Conservation (phyloP, 2,113 vertebrate genomes). For the Hippocampus mohnikei region DNA sequence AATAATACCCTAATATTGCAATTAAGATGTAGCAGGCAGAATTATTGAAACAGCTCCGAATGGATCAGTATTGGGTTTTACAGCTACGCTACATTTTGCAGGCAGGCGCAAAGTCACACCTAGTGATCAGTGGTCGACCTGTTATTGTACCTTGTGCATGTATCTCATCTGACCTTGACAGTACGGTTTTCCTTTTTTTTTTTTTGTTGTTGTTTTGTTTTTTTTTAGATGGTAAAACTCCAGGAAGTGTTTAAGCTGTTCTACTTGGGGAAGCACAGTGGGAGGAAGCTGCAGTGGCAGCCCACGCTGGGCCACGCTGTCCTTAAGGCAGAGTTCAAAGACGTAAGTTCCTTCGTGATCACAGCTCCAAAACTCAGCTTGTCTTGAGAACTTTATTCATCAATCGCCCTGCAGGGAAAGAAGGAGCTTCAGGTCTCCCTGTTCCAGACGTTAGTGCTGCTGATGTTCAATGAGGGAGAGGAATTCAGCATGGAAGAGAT, state of each 20-base stretch:
- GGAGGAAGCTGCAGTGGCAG: slow-evolving; percentile 97
- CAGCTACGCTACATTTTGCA: no score
- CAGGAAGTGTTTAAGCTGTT: slow-evolving; percentile 98
- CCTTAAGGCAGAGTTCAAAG: slow-evolving; percentile 96
- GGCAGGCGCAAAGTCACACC: no score
- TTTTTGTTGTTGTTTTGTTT: slow-evolving; percentile 16
- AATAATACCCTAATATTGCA: no score
- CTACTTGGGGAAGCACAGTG: slow-evolving; percentile 98
- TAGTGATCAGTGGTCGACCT: no score
- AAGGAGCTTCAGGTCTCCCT: slow-evolving; percentile 98
- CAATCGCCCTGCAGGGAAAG: slow-evolving; percentile 76
- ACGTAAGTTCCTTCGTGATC: slow-evolving; percentile 66
- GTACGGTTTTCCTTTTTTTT: slow-evolving; percentile 6
- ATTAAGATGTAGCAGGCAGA: no score
- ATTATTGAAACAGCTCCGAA: no score
- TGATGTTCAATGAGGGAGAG: slow-evolving; percentile 99
- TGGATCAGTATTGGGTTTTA: no score
- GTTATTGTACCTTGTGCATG: neutral
- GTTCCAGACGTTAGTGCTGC: slow-evolving; percentile 96
- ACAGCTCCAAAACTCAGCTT: neutral
- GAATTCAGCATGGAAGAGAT: slow-evolving; percentile 98
- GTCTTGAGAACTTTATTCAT: slow-evolving; percentile 5
- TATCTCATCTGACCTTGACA: neutral
- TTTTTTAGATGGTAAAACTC: slow-evolving; percentile 90
- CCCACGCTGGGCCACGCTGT: slow-evolving; percentile 96